Conservation (phyloP, 2,797 vertebrate species). For the Sebastiscus albofasciatus region DNA sequence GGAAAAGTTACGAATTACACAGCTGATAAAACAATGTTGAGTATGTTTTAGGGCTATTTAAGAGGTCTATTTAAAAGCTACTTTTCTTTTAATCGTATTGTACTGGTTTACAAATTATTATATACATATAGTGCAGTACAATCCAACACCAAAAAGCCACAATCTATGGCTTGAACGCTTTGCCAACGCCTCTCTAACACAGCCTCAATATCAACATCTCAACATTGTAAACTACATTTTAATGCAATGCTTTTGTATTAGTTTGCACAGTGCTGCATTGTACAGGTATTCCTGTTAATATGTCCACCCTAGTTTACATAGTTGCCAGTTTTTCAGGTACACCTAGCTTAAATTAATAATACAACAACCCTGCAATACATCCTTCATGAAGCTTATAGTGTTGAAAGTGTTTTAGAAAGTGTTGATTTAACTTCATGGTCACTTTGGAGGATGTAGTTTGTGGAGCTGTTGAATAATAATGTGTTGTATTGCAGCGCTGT, state of each 20-base stretch:
- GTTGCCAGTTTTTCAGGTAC: constrained; percentile 7
- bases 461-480: neutral
- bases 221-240: neutral
- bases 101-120: neutral
- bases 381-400: neutral
- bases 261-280: neutral
- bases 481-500: neutral
- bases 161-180: neutral
- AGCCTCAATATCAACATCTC: neutral
- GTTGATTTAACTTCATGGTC: neutral
- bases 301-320: neutral
- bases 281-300: neutral
- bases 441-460: neutral
- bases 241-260: neutral
- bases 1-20: neutral
- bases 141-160: neutral
- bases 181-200: neutral
- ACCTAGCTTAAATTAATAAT: neutral
- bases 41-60: neutral
- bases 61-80: neutral
- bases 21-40: neutral
- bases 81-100: neutral
- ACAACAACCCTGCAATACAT: neutral
- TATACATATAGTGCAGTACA: neutral
- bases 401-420: neutral